phyloP scores from a whole-genome alignment of 2,113 vertebrate genomes.

The Stegastes partitus region DNA sequence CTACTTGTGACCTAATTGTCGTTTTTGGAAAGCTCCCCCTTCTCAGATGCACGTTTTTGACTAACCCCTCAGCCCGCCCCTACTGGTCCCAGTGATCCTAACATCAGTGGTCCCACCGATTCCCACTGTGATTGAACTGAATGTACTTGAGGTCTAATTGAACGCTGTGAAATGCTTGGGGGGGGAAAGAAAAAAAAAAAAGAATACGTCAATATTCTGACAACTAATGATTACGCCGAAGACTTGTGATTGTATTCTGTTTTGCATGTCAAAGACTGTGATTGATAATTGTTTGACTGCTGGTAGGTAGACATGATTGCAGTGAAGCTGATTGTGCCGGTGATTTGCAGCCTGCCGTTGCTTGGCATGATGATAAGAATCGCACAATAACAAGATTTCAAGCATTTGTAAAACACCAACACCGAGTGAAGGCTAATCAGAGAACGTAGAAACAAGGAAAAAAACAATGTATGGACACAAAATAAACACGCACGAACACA shows the following conservation, averaged over 20 bases:
- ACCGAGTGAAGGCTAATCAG: constrained; percentile 25
- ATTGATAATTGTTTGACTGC: constrained; percentile 61
- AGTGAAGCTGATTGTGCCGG: constrained; percentile 52
- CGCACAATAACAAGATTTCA: constrained; percentile 30
- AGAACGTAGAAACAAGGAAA: constrained; percentile 15
- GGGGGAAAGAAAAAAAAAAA: neutral
- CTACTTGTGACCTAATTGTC: constrained; percentile 58
- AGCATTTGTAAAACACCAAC: constrained; percentile 25
- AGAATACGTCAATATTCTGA: constrained; percentile 19
- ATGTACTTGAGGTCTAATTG: constrained; percentile 49
- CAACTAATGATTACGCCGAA: constrained; percentile 53
- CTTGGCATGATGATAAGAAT: constrained; percentile 67
- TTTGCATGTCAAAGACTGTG: constrained; percentile 66
- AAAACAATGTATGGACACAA: constrained; percentile 9
- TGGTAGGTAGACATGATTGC: constrained; percentile 61
- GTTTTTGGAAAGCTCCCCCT: constrained; percentile 45
- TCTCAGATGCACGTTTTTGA: constrained; percentile 67
- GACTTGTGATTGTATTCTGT: constrained; percentile 58
- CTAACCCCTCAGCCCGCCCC: constrained; percentile 68
- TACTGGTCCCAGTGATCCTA: constrained; percentile 65
- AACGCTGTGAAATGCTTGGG: constrained; percentile 14
- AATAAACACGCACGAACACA: constrained; percentile 37
- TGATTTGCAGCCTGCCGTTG: constrained; percentile 68
- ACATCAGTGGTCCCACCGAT: constrained; percentile 48
- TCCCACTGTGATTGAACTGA: constrained; percentile 50